A percentile compares a stretch with the other conserved stretches of the same genome.
phyloP scores from a whole-genome alignment of 1,140 invertebrate genomes.

The Cotesia chilonis region DNA sequence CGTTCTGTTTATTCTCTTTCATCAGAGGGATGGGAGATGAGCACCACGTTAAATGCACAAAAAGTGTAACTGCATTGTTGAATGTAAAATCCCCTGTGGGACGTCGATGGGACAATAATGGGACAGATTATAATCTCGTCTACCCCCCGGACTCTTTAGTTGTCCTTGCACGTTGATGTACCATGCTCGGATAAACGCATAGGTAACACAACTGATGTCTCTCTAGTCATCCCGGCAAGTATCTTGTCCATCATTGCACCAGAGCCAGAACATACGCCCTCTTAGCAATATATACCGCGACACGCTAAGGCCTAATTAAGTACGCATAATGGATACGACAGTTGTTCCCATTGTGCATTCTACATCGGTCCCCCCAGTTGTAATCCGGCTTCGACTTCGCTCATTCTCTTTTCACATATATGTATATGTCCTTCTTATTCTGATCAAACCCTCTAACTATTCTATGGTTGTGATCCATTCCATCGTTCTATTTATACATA shows the following conservation, averaged over 20 bases:
- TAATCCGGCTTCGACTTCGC: slow-evolving; percentile 12
- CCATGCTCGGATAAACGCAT: slow-evolving; percentile 14
- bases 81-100: slow-evolving; percentile 62
- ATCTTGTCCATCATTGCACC: slow-evolving; percentile 56
- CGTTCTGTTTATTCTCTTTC: not conserved
- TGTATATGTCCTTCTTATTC: not conserved
- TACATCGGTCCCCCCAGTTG: slow-evolving; percentile 9
- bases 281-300: slow-evolving; percentile 42
- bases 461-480: not conserved
- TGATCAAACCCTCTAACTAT: not conserved
- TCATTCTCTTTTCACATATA: slow-evolving; percentile 10
- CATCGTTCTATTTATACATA: not conserved
- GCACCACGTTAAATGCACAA: slow-evolving; percentile 63
- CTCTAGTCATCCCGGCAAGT: slow-evolving; percentile 31
- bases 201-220: not conserved
- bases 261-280: slow-evolving; percentile 26
- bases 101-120: slow-evolving; percentile 67
- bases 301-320: slow-evolving; percentile 62
- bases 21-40: slow-evolving; percentile 39
- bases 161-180: slow-evolving; percentile 28
- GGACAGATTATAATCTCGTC: slow-evolving; percentile 68
- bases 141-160: slow-evolving; percentile 56
- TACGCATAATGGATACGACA: slow-evolving; percentile 63
- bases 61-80: slow-evolving; percentile 65
- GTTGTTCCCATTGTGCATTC: slow-evolving; percentile 52